A percentile compares a stretch with the other conserved stretches of the same genome.
These are phyloP conservation scores for Caenorhabditis plicata DNA, from an alignment of 2,888 invertebrate genomes.

Conservation along the genomic window DNA sequence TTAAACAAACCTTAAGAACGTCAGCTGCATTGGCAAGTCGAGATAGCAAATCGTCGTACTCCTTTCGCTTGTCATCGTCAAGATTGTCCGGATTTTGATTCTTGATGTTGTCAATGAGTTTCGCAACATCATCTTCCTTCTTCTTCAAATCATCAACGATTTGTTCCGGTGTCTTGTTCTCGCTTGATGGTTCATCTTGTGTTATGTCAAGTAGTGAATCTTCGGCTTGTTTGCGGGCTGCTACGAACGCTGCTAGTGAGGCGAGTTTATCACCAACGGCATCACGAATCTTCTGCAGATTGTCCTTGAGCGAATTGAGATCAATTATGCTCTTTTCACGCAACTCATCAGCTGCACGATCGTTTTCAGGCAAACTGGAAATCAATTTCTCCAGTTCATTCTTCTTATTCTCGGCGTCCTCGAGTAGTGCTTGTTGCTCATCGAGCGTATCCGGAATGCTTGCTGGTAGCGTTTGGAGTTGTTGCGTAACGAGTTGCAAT, in stretches of 20 bases:
- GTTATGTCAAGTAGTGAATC: slow-evolving; percentile 28
- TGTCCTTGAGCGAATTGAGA: slow-evolving; percentile 32
- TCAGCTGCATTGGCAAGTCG: slow-evolving; percentile 29
- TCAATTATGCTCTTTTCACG: slow-evolving; percentile 33
- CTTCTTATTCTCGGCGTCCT: slow-evolving; percentile 25
- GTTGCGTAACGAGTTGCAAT: slow-evolving; percentile 15
- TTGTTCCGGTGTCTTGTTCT: slow-evolving; percentile 12
- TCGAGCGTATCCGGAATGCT: slow-evolving; percentile 13
- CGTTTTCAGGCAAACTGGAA: slow-evolving; percentile 15
- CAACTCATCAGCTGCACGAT: slow-evolving; percentile 25
- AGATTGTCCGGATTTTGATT: slow-evolving; percentile 10
- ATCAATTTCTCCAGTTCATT: slow-evolving; percentile 28
- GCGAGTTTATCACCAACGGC: slow-evolving; percentile 41
- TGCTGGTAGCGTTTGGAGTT: slow-evolving; percentile 17
- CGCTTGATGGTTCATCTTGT: neutral
- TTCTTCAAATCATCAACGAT: slow-evolving; percentile 12
- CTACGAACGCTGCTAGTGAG: slow-evolving; percentile 39
- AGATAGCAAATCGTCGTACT: slow-evolving; percentile 26
- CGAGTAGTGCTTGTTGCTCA: slow-evolving; percentile 29
- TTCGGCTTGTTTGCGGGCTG: slow-evolving; percentile 38
- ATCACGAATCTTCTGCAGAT: slow-evolving; percentile 24
- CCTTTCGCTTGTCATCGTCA: slow-evolving; percentile 22
- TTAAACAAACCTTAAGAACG: slow-evolving; percentile 16
- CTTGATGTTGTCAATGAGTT: slow-evolving; percentile 11
- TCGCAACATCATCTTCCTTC: slow-evolving; percentile 14